phyloP scores from a whole-genome alignment of 2,113 vertebrate genomes.

The Cettia cetti region DNA sequence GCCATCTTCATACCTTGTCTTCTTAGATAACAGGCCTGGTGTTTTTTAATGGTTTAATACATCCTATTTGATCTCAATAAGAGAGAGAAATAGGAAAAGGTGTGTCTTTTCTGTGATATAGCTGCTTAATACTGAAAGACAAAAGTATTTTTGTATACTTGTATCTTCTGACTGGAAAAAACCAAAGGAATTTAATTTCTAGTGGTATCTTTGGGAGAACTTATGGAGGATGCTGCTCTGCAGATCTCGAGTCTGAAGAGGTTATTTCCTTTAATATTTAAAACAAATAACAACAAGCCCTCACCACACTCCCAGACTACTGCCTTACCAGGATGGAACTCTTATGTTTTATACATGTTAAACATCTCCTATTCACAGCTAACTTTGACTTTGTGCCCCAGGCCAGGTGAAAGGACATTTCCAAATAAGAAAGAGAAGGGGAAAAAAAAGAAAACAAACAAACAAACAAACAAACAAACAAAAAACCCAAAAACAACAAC shows the following conservation, averaged over 20 bases:
- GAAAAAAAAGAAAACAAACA: no score
- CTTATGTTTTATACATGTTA: conserved; percentile 57
- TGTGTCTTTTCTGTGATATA: not conserved
- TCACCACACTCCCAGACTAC: conserved; percentile 4
- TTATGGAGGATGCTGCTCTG: not conserved
- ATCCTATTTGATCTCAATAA: not conserved
- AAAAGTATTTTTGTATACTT: not conserved
- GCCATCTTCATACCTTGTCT: not conserved
- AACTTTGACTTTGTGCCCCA: conserved; percentile 57
- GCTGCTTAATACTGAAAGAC: not conserved
- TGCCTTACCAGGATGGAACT: conserved; percentile 9
- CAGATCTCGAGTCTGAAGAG: not conserved
- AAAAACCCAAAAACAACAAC: no score
- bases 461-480: no score
- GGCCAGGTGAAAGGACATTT: conserved; percentile 74
- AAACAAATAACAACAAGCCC: conserved; percentile 56
- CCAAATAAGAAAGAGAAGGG: not conserved
- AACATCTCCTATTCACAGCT: conserved; percentile 59
- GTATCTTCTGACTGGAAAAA: not conserved
- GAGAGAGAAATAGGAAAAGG: not conserved
- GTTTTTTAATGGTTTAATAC: not conserved
- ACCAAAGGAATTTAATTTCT: not conserved
- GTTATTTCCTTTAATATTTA: not conserved
- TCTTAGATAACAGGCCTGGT: not conserved
- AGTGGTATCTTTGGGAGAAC: not conserved